A percentile compares a stretch with the other conserved stretches of the same genome.
Evolutionary conservation across 1,140 invertebrate species (phyloP).

Genomic region (Aricia agestis): DNA sequence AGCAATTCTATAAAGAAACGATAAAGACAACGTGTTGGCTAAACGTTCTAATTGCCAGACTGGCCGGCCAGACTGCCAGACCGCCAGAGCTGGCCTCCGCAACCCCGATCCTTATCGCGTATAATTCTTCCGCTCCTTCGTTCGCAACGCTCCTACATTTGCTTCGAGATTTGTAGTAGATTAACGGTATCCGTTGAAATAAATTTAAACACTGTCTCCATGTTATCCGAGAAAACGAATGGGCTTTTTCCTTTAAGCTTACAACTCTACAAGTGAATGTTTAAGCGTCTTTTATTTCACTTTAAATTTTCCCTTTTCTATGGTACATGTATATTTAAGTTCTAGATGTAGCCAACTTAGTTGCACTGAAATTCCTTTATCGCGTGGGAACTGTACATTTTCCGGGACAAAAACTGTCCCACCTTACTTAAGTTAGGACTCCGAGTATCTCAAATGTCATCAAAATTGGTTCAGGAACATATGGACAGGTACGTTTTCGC

Average conservation of each 20-base stretch:
- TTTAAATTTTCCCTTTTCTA: not conserved
- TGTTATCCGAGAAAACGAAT: not conserved
- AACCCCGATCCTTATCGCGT: constrained; percentile 5
- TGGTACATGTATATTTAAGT: too few relatives aligned
- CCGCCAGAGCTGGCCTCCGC: not conserved
- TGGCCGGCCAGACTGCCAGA: not conserved
- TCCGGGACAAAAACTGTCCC: too few relatives aligned
- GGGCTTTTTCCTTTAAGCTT: not conserved
- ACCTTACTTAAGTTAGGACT: too few relatives aligned
- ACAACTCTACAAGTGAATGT: not conserved
- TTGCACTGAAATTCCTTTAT: too few relatives aligned
- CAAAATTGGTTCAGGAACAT: too few relatives aligned
- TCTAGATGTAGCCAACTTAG: too few relatives aligned
- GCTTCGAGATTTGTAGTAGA: constrained; percentile 7
- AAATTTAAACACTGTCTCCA: not conserved
- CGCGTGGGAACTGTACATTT: too few relatives aligned
- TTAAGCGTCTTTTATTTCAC: not conserved
- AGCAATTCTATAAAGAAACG: too few relatives aligned
- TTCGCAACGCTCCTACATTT: not conserved
- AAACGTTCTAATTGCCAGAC: too few relatives aligned
- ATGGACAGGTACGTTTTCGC: too few relatives aligned
- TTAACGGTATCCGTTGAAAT: constrained; percentile 7
- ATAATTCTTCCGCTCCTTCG: constrained; percentile 5
- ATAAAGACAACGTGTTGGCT: too few relatives aligned
- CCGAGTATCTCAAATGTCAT: too few relatives aligned